Conservation (phyloP, 2,888 invertebrate species). For the Acrobasis consociella region DNA sequence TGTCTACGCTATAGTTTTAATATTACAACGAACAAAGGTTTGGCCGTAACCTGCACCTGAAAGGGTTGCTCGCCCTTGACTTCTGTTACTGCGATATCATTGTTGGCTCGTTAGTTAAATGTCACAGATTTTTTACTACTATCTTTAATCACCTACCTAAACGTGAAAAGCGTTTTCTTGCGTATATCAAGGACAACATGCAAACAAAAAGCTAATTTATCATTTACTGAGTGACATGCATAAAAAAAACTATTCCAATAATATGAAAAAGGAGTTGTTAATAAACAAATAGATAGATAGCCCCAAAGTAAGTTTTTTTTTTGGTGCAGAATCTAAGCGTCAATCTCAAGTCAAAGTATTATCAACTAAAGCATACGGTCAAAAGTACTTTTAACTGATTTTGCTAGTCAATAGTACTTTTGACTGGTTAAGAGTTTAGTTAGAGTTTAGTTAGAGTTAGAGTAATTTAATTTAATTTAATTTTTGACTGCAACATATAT, state of each 20-base stretch:
- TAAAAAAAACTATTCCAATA: background rate
- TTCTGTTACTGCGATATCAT: conserved; percentile 14
- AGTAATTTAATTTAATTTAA: no score
- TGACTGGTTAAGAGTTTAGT: no score
- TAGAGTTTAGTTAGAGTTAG: no score
- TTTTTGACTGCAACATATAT: no score
- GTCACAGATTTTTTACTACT: conserved; percentile 9
- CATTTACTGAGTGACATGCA: background rate
- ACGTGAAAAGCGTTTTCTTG: background rate
- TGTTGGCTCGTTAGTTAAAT: conserved; percentile 14
- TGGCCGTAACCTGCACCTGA: background rate
- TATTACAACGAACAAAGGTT: conserved; percentile 5
- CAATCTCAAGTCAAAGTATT: no score
- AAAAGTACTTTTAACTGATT: no score
- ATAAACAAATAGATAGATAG: no score
- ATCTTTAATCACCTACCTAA: background rate
- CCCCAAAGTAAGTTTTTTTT: no score
- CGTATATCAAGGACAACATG: background rate
- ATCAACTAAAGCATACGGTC: no score
- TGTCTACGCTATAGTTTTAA: no score
- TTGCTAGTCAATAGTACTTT: no score
- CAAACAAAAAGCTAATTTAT: background rate
- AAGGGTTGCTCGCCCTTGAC: background rate
- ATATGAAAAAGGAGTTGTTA: background rate
- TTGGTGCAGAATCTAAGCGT: no score